Base-by-base conservation (phyloP, 2,113 vertebrate genomes). In the Cacatua alba region DNA sequence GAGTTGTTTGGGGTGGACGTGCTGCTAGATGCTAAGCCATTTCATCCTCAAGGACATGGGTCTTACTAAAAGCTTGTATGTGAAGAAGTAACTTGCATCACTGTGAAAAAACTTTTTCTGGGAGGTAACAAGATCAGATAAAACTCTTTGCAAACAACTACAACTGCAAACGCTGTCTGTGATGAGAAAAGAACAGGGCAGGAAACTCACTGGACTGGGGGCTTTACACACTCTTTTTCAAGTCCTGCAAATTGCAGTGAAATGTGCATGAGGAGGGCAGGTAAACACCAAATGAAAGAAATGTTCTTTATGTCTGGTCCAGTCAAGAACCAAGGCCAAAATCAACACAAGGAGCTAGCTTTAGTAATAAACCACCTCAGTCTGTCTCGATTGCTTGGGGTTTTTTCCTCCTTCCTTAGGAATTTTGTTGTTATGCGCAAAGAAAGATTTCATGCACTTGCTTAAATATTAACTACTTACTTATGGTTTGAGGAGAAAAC, bases 311-410 rank as follows among this genome's bases (percentile, higher is more conserved):
- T 90, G 65, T 88, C 88, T 91, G 62, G 41, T 77, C 64, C 76
- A 88, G 71, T 68, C 77, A 67, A 49, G 28, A 94, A 10, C 24
- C 48, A 72, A 90, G 37, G 59, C 92, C 87, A 92, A 96, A 93
- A 17, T 93, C 92, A 97, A 84, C 82, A 93, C 24, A 64, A 57
- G 51, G 35, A 85, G 8, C 44, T 70, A 31, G 15, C 52, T 83
- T 96, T 92, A 93, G 81, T 88, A 84, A 94, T 79, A 87, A 87
- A 86, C 51, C 12, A 21, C 55, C 44, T 80, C 68, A 59, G 64
- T 65, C 53, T 64, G 63, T 64, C 72, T 92, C 26, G 9, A 17
- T 63, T 79, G 49, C 49, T 69, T 75, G 74, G 41, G 37, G 0
- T 24, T 43, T 81, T 86, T 86, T 7, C 14, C 52, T 90, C 33